These are phyloP conservation scores for Otolemur garnettii DNA, from an alignment of 2,113 vertebrate genomes.

Conservation along the genomic window DNA sequence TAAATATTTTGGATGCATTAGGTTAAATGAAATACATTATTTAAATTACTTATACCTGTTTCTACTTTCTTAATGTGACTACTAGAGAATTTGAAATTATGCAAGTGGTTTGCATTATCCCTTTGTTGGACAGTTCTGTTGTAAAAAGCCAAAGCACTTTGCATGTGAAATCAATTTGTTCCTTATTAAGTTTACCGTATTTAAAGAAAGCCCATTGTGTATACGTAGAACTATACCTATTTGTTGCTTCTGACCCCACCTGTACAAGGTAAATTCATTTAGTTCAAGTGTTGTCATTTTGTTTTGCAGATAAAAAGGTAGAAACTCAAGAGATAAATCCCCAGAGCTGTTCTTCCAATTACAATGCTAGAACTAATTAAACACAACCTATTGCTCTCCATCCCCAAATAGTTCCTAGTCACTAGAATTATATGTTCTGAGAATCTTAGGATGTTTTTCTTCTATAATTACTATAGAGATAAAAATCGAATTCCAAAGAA, in stretches of 20 bases:
- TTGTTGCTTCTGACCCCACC: not conserved
- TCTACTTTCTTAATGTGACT: not conserved
- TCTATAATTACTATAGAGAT: constrained; percentile 62
- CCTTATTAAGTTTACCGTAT: not conserved
- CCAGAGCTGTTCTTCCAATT: not conserved
- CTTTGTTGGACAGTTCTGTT: not conserved
- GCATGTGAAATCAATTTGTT: not conserved
- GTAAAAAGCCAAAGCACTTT: not conserved
- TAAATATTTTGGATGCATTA: constrained; percentile 14
- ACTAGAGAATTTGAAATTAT: constrained; percentile 32
- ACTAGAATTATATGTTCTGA: not conserved
- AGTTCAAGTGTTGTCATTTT: not conserved
- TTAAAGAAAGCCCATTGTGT: not conserved
- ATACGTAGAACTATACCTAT: not conserved
- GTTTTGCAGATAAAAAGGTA: constrained; percentile 26
- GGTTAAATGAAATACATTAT: not conserved
- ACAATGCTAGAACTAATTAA: constrained; percentile 50
- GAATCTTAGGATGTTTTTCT: constrained; percentile 54
- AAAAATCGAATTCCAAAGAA: constrained; percentile 79
- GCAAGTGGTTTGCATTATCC: not conserved
- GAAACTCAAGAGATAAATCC: constrained; percentile 21
- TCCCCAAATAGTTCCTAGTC: constrained; percentile 40
- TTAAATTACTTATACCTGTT: constrained; percentile 11
- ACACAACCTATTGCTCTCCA: not conserved
- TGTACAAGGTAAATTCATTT: not conserved